Percentiles rank a stretch among this genome's conserved stretches.
These are phyloP conservation scores for Nomada fucata DNA, from an alignment of 2,888 invertebrate species.

Conservation along the genomic window DNA sequence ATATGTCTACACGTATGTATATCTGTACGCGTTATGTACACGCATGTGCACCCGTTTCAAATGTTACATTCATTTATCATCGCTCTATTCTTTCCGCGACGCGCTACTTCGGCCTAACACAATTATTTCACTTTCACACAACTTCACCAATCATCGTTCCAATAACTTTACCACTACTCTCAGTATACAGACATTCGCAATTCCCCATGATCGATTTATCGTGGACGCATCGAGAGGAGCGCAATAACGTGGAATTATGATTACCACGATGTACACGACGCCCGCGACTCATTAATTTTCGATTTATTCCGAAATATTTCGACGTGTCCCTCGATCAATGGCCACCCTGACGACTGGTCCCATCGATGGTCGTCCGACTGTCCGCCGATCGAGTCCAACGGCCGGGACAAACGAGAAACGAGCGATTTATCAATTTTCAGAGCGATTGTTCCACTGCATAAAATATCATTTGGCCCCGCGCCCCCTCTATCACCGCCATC, in stretches of 20 bases:
- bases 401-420: constrained; percentile 60
- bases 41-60: no score
- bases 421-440: constrained; percentile 73
- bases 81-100: no score
- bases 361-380: background rate
- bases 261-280: constrained; percentile 21
- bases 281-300: constrained; percentile 42
- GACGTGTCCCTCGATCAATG: constrained; percentile 50
- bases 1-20: no score
- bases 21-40: no score
- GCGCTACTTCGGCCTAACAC: no score
- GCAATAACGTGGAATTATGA: constrained; percentile 40
- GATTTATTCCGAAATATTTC: constrained; percentile 53
- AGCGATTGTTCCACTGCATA: constrained; percentile 68
- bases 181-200: no score
- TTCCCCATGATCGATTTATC: no score
- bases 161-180: no score
- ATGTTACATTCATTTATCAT: no score
- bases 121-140: no score
- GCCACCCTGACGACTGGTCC: constrained; percentile 21
- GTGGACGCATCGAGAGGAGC: background rate
- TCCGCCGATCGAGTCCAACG: constrained; percentile 33
- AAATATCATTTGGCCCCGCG: constrained; percentile 65
- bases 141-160: no score
- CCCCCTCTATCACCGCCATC: constrained; percentile 4